Conservation (phyloP, 92 coral and sea anemone genomes). For the Porites divaricata region DNA sequence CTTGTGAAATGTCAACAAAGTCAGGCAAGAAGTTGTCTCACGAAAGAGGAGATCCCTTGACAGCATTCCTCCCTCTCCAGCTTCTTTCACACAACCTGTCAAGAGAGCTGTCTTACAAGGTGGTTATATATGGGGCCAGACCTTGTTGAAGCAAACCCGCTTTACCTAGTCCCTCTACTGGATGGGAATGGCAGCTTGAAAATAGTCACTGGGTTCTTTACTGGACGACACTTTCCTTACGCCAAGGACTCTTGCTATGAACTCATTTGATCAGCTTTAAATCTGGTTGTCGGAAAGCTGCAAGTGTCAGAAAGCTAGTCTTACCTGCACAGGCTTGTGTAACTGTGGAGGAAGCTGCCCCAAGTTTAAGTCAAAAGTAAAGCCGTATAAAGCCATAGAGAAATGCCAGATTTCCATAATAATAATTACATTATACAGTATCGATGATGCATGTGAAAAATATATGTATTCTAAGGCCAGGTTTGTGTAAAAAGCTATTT, state of each 20-base stretch:
- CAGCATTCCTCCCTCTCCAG: conserved; percentile 66
- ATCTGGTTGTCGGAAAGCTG: too few relatives aligned
- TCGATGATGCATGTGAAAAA: too few relatives aligned
- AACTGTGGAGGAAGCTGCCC: conserved; percentile 33
- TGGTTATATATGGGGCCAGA: conserved; percentile 52
- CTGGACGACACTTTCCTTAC: conserved; percentile 54
- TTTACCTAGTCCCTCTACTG: conserved; percentile 33
- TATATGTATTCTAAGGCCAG: background rate
- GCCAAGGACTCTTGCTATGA: conserved; percentile 59
- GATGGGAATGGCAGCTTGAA: conserved; percentile 39
- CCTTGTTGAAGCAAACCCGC: conserved; percentile 42
- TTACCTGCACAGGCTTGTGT: too few relatives aligned
- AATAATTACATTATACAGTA: background rate
- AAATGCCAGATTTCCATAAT: background rate
- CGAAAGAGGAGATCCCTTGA: conserved; percentile 60
- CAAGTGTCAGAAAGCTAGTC: conserved; percentile 16
- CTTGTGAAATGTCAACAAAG: conserved; percentile 25
- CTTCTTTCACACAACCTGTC: conserved; percentile 51
- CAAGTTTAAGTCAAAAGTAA: conserved; percentile 17
- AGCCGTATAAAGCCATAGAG: conserved; percentile 47
- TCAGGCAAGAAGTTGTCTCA: conserved; percentile 52
- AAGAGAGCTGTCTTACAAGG: conserved; percentile 62
- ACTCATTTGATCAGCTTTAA: conserved; percentile 47
- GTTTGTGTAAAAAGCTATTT: background rate
- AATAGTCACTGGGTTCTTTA: conserved; percentile 36